Evolutionary conservation across 2,797 vertebrate species (phyloP).

Genomic region (Siniperca obscura): DNA sequence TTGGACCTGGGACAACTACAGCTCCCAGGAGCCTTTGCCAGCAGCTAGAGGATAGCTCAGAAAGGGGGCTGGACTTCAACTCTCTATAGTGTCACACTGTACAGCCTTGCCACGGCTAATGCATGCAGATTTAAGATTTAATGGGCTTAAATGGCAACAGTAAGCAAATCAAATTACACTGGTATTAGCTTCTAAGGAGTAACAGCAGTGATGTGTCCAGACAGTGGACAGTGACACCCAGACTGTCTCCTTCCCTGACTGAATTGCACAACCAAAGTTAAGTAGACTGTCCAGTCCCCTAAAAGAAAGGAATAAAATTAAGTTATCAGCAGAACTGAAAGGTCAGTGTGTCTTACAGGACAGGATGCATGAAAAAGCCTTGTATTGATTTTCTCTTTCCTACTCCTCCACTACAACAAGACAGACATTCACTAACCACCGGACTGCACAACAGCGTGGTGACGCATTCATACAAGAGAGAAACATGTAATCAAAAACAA

Average conservation of each 20-base stretch:
- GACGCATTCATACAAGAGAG: conserved; percentile 14
- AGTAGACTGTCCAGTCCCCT: neutral
- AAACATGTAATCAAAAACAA: conserved; percentile 5
- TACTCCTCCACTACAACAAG: neutral
- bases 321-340: neutral
- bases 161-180: conserved; percentile 41
- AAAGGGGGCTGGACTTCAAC: neutral
- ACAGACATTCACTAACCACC: conserved; percentile 9
- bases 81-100: conserved; percentile 1
- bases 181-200: conserved; percentile 38
- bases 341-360: conserved; percentile 16
- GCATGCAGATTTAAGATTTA: conserved; percentile 44
- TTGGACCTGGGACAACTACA: neutral
- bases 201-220: conserved; percentile 18
- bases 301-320: neutral
- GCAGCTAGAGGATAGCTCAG: neutral
- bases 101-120: neutral
- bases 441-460: neutral
- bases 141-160: conserved; percentile 42
- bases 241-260: neutral
- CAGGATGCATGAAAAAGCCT: conserved; percentile 11
- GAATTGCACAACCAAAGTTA: neutral
- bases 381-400: conserved; percentile 30
- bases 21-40: conserved; percentile 23
- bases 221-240: conserved; percentile 5